A percentile compares a stretch with the other conserved stretches of the same genome.
Evolutionary conservation across 1,140 invertebrate species (phyloP).

Genomic region (Temnothorax curvispinosus): DNA sequence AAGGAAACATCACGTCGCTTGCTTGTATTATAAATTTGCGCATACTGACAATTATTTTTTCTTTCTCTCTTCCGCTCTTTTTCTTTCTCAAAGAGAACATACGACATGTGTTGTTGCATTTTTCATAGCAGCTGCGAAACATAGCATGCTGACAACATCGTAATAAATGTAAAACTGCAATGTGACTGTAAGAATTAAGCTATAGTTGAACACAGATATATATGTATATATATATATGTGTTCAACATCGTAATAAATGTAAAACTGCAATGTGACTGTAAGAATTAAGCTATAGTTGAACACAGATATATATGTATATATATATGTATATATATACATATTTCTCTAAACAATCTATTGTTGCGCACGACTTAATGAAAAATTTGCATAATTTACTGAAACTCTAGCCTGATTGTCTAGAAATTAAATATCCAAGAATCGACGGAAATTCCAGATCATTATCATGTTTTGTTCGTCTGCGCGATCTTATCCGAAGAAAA

Average conservation of each 20-base stretch:
- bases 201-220: neutral
- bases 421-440: slow-evolving; percentile 8
- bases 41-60: neutral
- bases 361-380: neutral
- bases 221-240: neutral
- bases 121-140: neutral
- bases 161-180: slow-evolving; percentile 8
- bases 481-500: neutral
- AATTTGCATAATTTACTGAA: slow-evolving; percentile 25
- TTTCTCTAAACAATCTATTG: neutral
- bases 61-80: neutral
- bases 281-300: neutral
- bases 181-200: neutral
- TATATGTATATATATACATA: neutral
- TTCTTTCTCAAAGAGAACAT: neutral
- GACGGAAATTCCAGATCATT: slow-evolving; percentile 28
- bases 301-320: neutral
- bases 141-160: neutral
- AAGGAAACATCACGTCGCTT: neutral
- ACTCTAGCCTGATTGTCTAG: neutral
- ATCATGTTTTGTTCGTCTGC: neutral
- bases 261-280: neutral
- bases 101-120: neutral
- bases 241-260: neutral
- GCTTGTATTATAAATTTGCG: neutral